phyloP scores from a whole-genome alignment of 2,113 vertebrate species.

The Etheostoma cragini region DNA sequence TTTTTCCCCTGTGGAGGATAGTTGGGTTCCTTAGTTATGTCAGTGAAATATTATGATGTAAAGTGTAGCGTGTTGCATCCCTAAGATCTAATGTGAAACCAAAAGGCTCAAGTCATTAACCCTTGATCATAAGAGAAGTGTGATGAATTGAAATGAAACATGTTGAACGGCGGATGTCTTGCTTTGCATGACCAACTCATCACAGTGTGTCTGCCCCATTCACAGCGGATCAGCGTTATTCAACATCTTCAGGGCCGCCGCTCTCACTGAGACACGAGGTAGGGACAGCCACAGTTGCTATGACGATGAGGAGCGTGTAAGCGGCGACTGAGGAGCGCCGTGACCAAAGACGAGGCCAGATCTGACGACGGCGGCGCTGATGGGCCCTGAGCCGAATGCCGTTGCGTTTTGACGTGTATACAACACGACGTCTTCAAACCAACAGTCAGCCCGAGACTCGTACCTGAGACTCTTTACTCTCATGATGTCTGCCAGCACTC shows the following conservation, averaged over 20 bases:
- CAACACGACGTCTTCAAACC: background rate
- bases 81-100: background rate
- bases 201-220: conserved; percentile 27
- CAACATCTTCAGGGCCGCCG: conserved; percentile 48
- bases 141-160: conserved; percentile 1
- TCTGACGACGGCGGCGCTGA: conserved; percentile 47
- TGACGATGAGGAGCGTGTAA: conserved; percentile 68
- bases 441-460: background rate
- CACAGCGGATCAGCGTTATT: conserved; percentile 51
- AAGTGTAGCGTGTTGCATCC: background rate
- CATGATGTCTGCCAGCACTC: conserved; percentile 12
- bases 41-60: background rate
- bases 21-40: background rate
- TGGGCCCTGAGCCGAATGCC: conserved; percentile 50
- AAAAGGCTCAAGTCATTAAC: background rate
- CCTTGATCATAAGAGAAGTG: background rate
- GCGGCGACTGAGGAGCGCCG: conserved; percentile 50
- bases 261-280: conserved; percentile 46
- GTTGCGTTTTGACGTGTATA: conserved; percentile 49
- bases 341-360: conserved; percentile 74
- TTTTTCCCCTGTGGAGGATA: background rate
- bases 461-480: conserved; percentile 33
- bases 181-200: conserved; percentile 26
- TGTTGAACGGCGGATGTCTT: conserved; percentile 1
- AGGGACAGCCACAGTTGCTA: conserved; percentile 75